These are phyloP conservation scores for Calephelis perditalis DNA, from an alignment of 2,888 invertebrate genomes.

Conservation along the genomic window DNA sequence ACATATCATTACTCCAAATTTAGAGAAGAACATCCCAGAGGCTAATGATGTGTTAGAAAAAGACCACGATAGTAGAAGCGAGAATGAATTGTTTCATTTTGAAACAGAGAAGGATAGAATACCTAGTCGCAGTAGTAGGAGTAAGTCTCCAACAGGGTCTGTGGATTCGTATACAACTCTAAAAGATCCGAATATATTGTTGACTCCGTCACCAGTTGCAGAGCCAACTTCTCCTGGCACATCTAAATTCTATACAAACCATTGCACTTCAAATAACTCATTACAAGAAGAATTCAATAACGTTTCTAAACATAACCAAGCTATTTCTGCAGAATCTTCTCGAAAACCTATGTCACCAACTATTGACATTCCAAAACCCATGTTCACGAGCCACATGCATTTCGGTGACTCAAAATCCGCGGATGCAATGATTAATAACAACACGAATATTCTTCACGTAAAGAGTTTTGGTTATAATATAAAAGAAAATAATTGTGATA, in stretches of 20 bases:
- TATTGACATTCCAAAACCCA: slow-evolving; percentile 81
- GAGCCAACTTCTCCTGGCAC: slow-evolving; percentile 59
- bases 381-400: slow-evolving; percentile 72
- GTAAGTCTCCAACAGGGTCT: slow-evolving; percentile 67
- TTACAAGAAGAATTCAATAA: slow-evolving; percentile 41
- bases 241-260: slow-evolving; percentile 29
- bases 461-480: slow-evolving; percentile 45
- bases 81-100: slow-evolving; percentile 80
- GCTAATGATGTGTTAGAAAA: slow-evolving; percentile 62
- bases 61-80: slow-evolving; percentile 85
- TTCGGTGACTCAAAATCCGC: slow-evolving; percentile 48
- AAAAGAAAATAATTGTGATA: slow-evolving; percentile 29
- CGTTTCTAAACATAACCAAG: slow-evolving; percentile 38
- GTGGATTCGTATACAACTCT: slow-evolving; percentile 55
- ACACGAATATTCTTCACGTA: slow-evolving; percentile 30
- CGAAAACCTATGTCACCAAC: slow-evolving; percentile 78
- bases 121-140: slow-evolving; percentile 57
- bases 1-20: slow-evolving; percentile 58
- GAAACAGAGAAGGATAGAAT: slow-evolving; percentile 64
- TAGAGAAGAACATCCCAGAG: slow-evolving; percentile 50
- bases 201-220: slow-evolving; percentile 58
- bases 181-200: slow-evolving; percentile 44
- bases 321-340: slow-evolving; percentile 29
- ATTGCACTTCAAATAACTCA: slow-evolving; percentile 15
- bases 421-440: slow-evolving; percentile 31